Evolutionary conservation across 1,140 invertebrate genomes (phyloP), one percentile per base, ranked within the genome.

Genomic region (Akabosia matsudoensis): DNA sequence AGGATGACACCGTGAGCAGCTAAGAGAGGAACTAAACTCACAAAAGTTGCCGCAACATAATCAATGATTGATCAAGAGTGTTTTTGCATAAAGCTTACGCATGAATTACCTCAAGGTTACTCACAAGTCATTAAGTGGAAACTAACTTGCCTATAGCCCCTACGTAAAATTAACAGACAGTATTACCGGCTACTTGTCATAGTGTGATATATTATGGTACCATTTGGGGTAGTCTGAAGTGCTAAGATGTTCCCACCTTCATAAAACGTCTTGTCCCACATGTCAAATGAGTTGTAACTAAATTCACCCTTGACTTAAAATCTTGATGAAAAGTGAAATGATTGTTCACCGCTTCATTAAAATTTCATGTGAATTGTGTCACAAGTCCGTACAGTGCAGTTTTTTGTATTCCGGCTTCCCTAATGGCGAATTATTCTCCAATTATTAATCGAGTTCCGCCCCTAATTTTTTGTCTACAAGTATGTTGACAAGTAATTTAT

Each of bases 231-330:
- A n/a, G n/a, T n/a, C n/a, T n/a, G n/a, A n/a, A n/a, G n/a, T n/a
- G n/a, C n/a, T n/a, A n/a, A n/a, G n/a, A n/a, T n/a, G n/a, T n/a
- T n/a, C n/a, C n/a, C n/a, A n/a, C n/a, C n/a, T n/a, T n/a, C n/a
- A n/a, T n/a, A n/a, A n/a, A n/a, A n/a, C n/a, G n/a, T n/a, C 30
- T 67, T 67, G 61, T 31, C 61, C 61, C 28, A 24, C 61, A 67
- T 67, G 61, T n/a, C 28, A 30, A 67, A 30, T 67, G 61, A 67
- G 13, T 67, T 67, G 61, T 67, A 22, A 67, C 24, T 24, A 67
- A 22, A 67, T 28, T 4, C 22, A 67, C 24, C 61, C 61, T 67
- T 67, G 61, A 67, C 61, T 67, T 22, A 7, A 67, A 67, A 67
- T 13, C 61, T 67, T 1, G 10, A 67, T 30, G 24, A 67, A 67